Evolutionary conservation across 1,140 invertebrate genomes (phyloP), one percentile per base, ranked within the genome.

Genomic region (Orius insidiosus): DNA sequence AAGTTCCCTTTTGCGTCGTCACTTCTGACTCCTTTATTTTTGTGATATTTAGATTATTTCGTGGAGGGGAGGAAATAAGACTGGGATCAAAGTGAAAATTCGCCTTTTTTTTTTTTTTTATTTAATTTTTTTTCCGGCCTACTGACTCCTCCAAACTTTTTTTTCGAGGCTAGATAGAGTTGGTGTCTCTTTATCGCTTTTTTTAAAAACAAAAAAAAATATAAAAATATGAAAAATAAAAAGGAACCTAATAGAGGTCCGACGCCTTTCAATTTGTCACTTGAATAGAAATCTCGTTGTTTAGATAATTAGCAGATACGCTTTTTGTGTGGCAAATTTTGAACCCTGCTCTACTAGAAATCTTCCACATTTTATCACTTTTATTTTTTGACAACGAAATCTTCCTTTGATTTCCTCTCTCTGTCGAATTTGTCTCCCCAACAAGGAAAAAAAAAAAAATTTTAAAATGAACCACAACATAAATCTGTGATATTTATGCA

Each of bases 401-500:
- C 31, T 43, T 43, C 11, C 31, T 30, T 43, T 43, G 18, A 9
- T 43, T 43, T 43, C 31, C 41, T 32, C 18, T 15, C 9, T 11
- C 18, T n/a, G 11, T 30, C 24, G 35, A 36, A 15, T n/a, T 36
- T 15, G n/a, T 36, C n/a, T 36, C 14, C 14, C 14, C 14, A 15
- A 36, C 35, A 36, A 3, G n/a, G 5, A 4, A 5, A n/a, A 36
- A 36, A 36, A 36, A 31, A 37, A 8, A 38, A 6, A 39, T 39
- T 10, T 44, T 10, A 16, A 11, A 37, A 15, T 30, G 18, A 49
- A 45, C 33, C 31, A 38, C 31, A 39, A 50, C 43, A 45, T 41
- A 50, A 50, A 50, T 46, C 49, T 50, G 49, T 50, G 49, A 50
- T 50, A 50, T 50, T 50, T 40, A 46, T 37, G 49, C 49, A 50